Conservation (phyloP, 2,113 vertebrate genomes). For the Mesitornis unicolor region DNA sequence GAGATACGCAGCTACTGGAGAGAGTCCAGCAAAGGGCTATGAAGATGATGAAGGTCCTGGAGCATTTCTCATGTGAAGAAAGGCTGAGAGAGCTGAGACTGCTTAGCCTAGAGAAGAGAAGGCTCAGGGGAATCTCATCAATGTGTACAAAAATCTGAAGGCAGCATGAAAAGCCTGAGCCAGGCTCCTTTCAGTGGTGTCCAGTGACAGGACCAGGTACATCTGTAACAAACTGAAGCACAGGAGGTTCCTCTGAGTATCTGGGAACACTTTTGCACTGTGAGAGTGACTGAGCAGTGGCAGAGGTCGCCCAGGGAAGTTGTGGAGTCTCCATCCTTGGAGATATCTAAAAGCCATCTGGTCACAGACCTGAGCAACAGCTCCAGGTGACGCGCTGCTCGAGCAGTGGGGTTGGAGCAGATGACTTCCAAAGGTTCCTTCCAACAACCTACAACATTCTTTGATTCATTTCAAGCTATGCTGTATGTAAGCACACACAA, state of each 20-base stretch:
- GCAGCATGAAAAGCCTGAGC: rapidly evolving
- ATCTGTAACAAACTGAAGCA: rapidly evolving
- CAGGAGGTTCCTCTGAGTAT: not conserved
- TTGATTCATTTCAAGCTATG: not conserved
- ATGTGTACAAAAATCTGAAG: rapidly evolving
- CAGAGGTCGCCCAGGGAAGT: no score
- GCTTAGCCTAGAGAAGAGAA: not conserved
- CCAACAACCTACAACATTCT: not conserved
- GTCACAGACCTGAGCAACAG: not conserved
- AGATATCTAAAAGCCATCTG: not conserved
- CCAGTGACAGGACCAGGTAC: not conserved
- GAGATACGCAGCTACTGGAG: not conserved
- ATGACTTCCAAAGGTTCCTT: not conserved
- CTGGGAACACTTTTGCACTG: not conserved
- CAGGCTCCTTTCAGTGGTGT: not conserved
- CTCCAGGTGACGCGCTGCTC: not conserved
- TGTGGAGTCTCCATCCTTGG: not conserved
- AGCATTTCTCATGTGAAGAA: not conserved
- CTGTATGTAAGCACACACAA: not conserved
- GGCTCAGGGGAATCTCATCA: not conserved
- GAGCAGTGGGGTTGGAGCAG: not conserved
- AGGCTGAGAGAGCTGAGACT: not conserved
- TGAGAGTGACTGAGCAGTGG: not conserved
- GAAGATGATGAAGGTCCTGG: not conserved
- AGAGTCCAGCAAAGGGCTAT: not conserved